A percentile compares a stretch with the other conserved stretches of the same genome.
These are phyloP conservation scores for Trichogramma pretiosum DNA, from an alignment of 1,140 invertebrate genomes.

Conservation along the genomic window DNA sequence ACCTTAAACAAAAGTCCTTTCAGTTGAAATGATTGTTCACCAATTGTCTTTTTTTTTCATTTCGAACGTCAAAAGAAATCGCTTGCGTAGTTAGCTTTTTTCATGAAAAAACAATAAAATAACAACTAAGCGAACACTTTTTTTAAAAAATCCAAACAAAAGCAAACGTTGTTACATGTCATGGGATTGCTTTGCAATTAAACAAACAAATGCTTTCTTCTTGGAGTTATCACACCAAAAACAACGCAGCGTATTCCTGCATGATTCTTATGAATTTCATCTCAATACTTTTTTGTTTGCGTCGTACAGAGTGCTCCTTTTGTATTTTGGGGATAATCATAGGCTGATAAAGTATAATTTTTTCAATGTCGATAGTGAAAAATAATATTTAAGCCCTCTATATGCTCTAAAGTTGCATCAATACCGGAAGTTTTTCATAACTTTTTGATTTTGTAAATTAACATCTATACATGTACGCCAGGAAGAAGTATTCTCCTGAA, in stretches of 20 bases:
- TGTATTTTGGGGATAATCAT: conserved; percentile 15
- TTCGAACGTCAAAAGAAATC: background rate
- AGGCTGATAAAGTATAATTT: too few relatives aligned
- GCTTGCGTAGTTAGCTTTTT: conserved; percentile 6
- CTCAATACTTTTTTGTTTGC: conserved; percentile 3
- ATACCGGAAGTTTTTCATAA: background rate
- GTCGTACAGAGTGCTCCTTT: conserved; percentile 22
- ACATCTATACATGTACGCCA: too few relatives aligned
- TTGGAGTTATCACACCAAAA: too few relatives aligned
- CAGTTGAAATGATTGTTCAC: too few relatives aligned
- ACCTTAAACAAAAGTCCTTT: conserved; percentile 18
- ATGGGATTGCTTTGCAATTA: conserved; percentile 9
- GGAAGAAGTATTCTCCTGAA: too few relatives aligned
- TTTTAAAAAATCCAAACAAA: background rate
- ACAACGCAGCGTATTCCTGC: too few relatives aligned
- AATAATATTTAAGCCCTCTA: conserved; percentile 1
- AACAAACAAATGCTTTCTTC: background rate
- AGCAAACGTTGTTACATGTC: conserved; percentile 5
- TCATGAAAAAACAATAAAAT: conserved; percentile 2
- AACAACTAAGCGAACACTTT: conserved; percentile 1
- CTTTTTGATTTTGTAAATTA: too few relatives aligned
- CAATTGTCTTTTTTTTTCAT: background rate
- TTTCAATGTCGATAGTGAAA: conserved; percentile 3
- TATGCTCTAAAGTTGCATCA: background rate
- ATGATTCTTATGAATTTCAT: too few relatives aligned